phyloP scores from a whole-genome alignment of 2,113 vertebrate species.

The Quiscalus mexicanus region DNA sequence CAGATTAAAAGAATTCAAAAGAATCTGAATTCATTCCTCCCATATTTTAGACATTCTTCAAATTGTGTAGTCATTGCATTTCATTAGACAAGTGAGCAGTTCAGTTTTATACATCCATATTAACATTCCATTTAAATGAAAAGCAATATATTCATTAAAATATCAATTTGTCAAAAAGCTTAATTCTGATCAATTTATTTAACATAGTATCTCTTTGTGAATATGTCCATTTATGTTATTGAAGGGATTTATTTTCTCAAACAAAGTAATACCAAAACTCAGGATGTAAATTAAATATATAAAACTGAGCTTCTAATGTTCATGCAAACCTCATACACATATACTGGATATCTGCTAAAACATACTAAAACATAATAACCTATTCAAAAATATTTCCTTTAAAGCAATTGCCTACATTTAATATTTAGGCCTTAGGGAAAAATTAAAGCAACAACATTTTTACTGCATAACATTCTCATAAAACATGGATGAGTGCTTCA shows the following conservation, averaged over 20 bases:
- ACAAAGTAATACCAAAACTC: neutral
- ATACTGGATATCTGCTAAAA: neutral
- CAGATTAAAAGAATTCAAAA: neutral
- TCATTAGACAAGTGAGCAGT: neutral
- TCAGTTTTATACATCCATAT: neutral
- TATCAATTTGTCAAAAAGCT: neutral
- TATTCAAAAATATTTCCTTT: constrained; percentile 12
- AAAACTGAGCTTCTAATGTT: neutral
- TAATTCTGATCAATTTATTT: neutral
- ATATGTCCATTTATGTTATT: neutral
- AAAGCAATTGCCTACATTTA: constrained; percentile 3
- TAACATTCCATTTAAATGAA: neutral
- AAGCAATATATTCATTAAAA: neutral
- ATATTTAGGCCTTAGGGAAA: constrained; percentile 33
- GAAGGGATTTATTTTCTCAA: neutral
- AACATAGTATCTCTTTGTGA: neutral
- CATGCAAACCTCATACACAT: neutral
- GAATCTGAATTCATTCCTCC: neutral
- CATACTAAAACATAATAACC: neutral
- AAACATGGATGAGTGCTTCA: constrained; percentile 1
- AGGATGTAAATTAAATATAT: neutral
- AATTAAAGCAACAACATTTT: constrained; percentile 23
- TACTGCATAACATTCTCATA: neutral
- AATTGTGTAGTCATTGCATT: neutral
- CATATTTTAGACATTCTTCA: neutral